Percentiles rank a stretch among this genome's conserved stretches.
phyloP scores from a whole-genome alignment of 2,113 vertebrate species.

The Eudorcas thomsonii region DNA sequence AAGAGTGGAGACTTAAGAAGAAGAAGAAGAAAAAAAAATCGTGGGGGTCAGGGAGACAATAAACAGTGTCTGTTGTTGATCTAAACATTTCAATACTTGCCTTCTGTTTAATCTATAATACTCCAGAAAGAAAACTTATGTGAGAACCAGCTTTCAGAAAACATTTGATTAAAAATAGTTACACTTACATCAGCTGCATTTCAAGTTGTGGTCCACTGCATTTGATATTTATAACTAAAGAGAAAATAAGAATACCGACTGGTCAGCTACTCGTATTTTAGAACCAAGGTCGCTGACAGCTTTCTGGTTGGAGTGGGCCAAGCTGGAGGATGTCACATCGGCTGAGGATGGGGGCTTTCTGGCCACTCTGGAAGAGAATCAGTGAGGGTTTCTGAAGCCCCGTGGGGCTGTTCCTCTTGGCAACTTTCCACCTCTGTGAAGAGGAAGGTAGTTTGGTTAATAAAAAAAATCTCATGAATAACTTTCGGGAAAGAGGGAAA shows the following conservation, averaged over 20 bases:
- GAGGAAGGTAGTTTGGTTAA: conserved; percentile 52
- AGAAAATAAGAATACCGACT: conserved; percentile 21
- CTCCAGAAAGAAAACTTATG: background rate
- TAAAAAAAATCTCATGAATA: conserved; percentile 49
- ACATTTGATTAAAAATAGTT: background rate
- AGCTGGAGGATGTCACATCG: background rate
- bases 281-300: background rate
- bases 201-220: background rate
- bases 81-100: background rate
- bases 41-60: background rate
- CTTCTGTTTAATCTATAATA: background rate
- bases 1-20: background rate
- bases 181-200: background rate
- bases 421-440: background rate
- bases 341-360: background rate
- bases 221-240: conserved; percentile 23
- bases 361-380: background rate
- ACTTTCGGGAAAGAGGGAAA: conserved; percentile 79
- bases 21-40: background rate
- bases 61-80: background rate
- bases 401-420: background rate
- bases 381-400: background rate
- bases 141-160: background rate
- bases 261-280: background rate
- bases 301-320: background rate